These are phyloP conservation scores for Eublepharis macularius DNA, from an alignment of 2,113 vertebrate genomes.

Conservation along the genomic window DNA sequence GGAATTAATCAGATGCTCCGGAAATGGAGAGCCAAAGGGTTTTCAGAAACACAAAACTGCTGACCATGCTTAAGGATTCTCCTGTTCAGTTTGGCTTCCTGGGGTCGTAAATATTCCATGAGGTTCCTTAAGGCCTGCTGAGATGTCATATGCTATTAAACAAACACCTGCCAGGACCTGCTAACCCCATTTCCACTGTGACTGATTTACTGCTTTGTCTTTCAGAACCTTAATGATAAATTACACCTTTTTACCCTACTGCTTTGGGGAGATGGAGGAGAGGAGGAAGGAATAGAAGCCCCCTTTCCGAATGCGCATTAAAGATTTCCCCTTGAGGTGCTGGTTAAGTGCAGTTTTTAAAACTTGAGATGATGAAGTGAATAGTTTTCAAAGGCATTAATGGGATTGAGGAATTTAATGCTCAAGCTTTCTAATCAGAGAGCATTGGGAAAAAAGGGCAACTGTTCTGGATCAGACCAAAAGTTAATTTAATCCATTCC, in stretches of 20 bases:
- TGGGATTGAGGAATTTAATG: background rate
- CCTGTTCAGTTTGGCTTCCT: background rate
- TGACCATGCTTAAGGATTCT: background rate
- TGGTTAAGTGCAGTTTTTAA: background rate
- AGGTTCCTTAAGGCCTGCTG: background rate
- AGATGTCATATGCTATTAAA: background rate
- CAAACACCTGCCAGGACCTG: background rate
- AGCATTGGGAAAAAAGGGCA: no score
- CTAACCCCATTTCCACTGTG: background rate
- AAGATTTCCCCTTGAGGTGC: background rate
- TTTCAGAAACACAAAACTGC: background rate
- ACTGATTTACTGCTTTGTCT: slow-evolving; percentile 4
- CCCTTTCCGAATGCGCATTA: background rate
- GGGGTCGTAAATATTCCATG: background rate
- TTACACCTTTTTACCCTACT: background rate
- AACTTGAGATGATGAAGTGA: background rate
- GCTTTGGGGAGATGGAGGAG: background rate
- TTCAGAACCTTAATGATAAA: background rate
- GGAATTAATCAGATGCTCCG: background rate
- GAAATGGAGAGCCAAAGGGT: no score
- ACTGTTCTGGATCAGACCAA: no score
- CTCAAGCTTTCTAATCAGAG: background rate
- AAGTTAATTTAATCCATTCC: no score
- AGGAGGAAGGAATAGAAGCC: background rate
- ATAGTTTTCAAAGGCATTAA: background rate